phyloP scores from a whole-genome alignment of 2,888 invertebrate species.

The Perizoma flavofasciatum region DNA sequence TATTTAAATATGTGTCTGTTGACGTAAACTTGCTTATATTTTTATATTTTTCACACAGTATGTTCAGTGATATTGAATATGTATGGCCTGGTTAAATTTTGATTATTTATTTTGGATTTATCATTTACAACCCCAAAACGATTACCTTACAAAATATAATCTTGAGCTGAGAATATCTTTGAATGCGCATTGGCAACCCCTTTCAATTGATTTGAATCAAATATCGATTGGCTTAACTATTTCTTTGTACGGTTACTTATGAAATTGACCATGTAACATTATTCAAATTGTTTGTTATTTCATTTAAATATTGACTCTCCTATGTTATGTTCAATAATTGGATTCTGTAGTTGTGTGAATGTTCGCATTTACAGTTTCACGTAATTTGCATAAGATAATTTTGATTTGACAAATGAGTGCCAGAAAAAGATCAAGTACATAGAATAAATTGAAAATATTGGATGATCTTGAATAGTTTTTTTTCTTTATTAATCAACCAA shows the following conservation, averaged over 20 bases:
- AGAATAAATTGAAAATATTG: too few species aligned
- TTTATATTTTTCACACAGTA: too few species aligned
- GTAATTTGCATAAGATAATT: conserved; percentile 46
- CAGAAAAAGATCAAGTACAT: too few species aligned
- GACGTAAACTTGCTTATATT: too few species aligned
- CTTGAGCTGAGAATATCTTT: background rate
- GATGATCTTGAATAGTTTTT: too few species aligned
- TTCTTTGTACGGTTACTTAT: conserved; percentile 61
- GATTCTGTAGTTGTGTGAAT: conserved; percentile 44
- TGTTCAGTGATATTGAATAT: too few species aligned
- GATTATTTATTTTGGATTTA: background rate
- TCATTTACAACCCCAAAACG: background rate
- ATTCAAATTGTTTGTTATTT: conserved; percentile 54
- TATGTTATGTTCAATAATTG: conserved; percentile 28
- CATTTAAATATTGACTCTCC: conserved; percentile 39
- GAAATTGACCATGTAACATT: conserved; percentile 75
- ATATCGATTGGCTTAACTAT: conserved; percentile 57
- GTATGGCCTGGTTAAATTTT: too few species aligned
- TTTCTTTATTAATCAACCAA: too few species aligned
- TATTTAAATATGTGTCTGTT: too few species aligned
- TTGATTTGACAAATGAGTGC: too few species aligned
- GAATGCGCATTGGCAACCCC: conserved; percentile 27
- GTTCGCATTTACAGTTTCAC: conserved; percentile 45
- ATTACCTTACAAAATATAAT: background rate
- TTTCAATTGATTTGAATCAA: conserved; percentile 63